phyloP scores from a whole-genome alignment of 2,113 vertebrate genomes.

The Laterallus jamaicensis region DNA sequence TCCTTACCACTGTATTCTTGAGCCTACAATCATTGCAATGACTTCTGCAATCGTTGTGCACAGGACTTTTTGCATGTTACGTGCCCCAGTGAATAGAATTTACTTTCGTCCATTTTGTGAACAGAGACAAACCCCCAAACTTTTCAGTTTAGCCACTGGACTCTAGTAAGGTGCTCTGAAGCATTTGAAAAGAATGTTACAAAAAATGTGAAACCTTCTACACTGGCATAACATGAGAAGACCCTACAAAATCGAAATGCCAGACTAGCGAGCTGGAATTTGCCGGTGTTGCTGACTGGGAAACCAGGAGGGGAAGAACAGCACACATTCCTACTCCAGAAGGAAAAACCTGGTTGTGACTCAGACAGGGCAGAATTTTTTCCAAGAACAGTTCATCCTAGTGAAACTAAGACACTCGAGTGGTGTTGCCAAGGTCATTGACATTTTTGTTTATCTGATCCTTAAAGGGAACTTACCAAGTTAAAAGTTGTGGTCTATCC shows the following conservation, averaged over 20 bases:
- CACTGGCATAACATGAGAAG: constrained; percentile 21
- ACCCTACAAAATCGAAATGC: constrained; percentile 22
- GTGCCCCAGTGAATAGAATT: neutral
- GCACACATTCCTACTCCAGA: constrained; percentile 65
- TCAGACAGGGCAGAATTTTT: constrained; percentile 68
- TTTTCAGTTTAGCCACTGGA: neutral
- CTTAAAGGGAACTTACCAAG: constrained; percentile 24
- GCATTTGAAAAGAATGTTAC: neutral
- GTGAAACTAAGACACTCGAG: constrained; percentile 43
- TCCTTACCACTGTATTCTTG: neutral
- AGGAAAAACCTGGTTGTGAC: constrained; percentile 71
- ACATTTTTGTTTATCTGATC: constrained; percentile 48
- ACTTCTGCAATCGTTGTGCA: neutral
- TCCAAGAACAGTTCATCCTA: constrained; percentile 76
- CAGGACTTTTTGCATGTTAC: neutral
- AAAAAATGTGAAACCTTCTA: constrained; percentile 33
- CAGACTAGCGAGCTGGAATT: constrained; percentile 32
- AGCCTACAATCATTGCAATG: neutral
- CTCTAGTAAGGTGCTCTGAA: neutral
- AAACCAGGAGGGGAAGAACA: constrained; percentile 45
- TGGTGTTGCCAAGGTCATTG: constrained; percentile 60
- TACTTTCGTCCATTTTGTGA: neutral
- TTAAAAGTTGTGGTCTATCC: neutral
- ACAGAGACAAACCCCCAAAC: neutral
- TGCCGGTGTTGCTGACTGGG: constrained; percentile 34